Evolutionary conservation across 2,888 invertebrate genomes (phyloP).

Genomic region (Lathronympha strigana): DNA sequence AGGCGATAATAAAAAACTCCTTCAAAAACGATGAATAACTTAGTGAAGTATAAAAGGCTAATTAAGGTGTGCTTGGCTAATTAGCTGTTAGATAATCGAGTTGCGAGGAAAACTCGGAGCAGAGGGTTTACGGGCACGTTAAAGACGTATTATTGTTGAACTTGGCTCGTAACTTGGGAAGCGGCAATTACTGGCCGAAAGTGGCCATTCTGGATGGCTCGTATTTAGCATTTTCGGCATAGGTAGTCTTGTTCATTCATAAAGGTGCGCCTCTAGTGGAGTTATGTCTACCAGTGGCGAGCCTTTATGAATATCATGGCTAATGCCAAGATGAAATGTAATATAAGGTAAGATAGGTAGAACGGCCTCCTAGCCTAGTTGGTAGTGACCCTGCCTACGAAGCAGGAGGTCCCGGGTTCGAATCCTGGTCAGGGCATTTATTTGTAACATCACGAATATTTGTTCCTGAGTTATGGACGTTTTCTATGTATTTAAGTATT

Average conservation of each 20-base stretch:
- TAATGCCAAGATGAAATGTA: no score
- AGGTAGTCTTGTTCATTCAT: not conserved
- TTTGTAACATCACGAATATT: no score
- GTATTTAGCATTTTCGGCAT: not conserved
- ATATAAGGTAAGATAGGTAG: no score
- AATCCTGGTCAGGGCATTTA: no score
- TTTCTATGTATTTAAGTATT: no score
- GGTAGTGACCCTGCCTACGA: no score
- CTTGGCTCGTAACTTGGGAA: constrained; percentile 57
- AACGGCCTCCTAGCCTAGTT: no score
- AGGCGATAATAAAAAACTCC: constrained; percentile 40
- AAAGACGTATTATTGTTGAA: constrained; percentile 67
- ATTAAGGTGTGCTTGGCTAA: constrained; percentile 58
- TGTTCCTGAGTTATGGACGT: no score
- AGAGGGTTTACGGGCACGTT: constrained; percentile 62
- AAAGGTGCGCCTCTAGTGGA: not conserved
- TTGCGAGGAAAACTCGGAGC: constrained; percentile 51
- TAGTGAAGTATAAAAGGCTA: constrained; percentile 52
- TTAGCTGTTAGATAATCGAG: constrained; percentile 59
- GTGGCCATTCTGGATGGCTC: constrained; percentile 22
- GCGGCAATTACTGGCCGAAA: constrained; percentile 54
- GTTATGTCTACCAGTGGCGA: not conserved
- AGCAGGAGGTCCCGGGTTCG: no score
- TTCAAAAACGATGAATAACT: constrained; percentile 49
- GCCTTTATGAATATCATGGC: no score